phyloP scores from a whole-genome alignment of 1,140 invertebrate genomes.

The Heliconius himera region DNA sequence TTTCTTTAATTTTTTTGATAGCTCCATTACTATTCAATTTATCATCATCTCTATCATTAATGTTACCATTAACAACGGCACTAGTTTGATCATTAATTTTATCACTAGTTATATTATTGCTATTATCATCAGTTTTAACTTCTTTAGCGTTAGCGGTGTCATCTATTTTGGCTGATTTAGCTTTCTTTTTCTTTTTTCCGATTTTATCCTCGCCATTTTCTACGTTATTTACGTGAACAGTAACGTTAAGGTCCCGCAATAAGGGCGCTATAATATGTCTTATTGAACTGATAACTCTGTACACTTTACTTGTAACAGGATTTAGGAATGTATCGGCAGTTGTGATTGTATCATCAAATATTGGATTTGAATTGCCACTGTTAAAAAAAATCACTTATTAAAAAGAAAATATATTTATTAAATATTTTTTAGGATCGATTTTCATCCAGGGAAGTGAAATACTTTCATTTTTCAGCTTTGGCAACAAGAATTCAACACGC shows the following conservation, averaged over 20 bases:
- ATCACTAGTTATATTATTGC: conserved; percentile 1
- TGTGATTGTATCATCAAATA: conserved; percentile 44
- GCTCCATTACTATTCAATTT: neutral
- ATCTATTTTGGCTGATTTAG: conserved; percentile 41
- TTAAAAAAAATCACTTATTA: conserved; percentile 15
- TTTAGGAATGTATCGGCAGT: conserved; percentile 42
- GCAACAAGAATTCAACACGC: neutral
- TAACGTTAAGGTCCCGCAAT: conserved; percentile 28
- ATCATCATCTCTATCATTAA: neutral
- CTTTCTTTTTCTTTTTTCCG: conserved; percentile 46
- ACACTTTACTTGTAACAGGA: conserved; percentile 51
- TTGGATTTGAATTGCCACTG: conserved; percentile 41
- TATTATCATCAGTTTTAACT: conserved; percentile 22
- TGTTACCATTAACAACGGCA: neutral
- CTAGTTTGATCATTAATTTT: neutral
- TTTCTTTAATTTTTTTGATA: neutral
- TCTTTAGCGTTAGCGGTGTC: conserved; percentile 16
- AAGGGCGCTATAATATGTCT: conserved; percentile 52
- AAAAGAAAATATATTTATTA: too few species aligned
- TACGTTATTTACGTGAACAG: conserved; percentile 32
- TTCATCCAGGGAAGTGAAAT: neutral
- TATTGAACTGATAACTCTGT: conserved; percentile 58
- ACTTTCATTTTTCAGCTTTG: neutral
- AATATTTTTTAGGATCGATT: too few species aligned
- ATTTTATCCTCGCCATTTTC: conserved; percentile 40